Percentiles rank a stretch among this genome's conserved stretches.
phyloP scores from a whole-genome alignment of 2,113 vertebrate genomes.

The Protobothrops flavoviridis region DNA sequence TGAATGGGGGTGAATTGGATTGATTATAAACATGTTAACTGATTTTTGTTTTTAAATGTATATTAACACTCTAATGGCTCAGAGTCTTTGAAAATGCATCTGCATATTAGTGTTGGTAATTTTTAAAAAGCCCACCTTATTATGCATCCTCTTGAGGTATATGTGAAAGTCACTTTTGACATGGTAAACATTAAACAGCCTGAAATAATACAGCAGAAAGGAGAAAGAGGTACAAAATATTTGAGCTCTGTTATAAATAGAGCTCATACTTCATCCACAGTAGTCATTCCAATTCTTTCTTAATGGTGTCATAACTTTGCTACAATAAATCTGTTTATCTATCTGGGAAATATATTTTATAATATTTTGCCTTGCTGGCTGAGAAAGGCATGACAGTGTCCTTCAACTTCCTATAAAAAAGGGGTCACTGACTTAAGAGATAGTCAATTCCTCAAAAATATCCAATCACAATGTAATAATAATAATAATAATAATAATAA shows the following conservation, averaged over 20 bases:
- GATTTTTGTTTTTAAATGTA: background rate
- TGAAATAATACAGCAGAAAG: background rate
- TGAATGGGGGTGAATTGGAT: background rate
- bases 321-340: background rate
- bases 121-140: background rate
- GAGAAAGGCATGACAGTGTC: background rate
- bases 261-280: background rate
- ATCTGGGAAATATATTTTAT: background rate
- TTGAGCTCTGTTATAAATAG: background rate
- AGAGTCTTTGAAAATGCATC: background rate
- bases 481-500: too few relatives aligned
- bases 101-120: background rate
- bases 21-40: background rate
- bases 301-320: background rate
- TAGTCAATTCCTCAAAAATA: background rate
- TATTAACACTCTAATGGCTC: background rate
- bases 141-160: background rate
- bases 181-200: background rate
- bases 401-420: background rate
- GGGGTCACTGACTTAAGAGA: background rate
- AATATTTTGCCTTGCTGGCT: background rate
- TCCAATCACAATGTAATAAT: background rate
- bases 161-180: background rate
- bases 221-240: background rate
- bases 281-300: background rate